Evolutionary conservation across 2,113 vertebrate species (phyloP).

Genomic region (Elaphurus davidianus): DNA sequence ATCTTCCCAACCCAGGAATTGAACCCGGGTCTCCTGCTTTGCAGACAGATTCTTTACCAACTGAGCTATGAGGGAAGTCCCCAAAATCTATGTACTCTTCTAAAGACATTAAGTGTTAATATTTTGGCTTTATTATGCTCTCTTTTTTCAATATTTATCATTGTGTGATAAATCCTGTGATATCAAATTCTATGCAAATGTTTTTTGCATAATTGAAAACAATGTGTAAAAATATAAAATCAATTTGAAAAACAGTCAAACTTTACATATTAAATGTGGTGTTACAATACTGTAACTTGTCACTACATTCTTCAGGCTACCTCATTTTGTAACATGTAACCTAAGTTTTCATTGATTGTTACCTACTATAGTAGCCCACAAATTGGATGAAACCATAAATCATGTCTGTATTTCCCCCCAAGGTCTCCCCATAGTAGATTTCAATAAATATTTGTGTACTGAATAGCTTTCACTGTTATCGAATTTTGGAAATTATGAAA

Average conservation of each 20-base stretch:
- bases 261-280: not conserved
- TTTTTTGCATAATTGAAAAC: not conserved
- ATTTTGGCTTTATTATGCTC: not conserved
- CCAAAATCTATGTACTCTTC: not conserved
- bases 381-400: not conserved
- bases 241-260: not conserved
- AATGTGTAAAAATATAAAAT: not conserved
- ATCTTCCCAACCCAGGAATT: not conserved
- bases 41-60: not conserved
- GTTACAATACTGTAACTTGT: not conserved
- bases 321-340: not conserved
- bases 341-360: not conserved
- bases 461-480: not conserved
- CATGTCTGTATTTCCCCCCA: not conserved
- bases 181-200: no score
- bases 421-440: not conserved
- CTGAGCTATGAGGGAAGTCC: not conserved
- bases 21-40: rapidly evolving
- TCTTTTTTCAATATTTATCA: not conserved
- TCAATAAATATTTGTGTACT: not conserved
- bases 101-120: not conserved
- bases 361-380: not conserved
- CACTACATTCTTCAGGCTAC: not conserved
- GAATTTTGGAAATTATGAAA: not conserved
- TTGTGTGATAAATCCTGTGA: not conserved